These are phyloP conservation scores for Aurelia coerulea DNA, from an alignment of 30 jellyfish, hydroid and myxozoan genomes.

Conservation along the genomic window DNA sequence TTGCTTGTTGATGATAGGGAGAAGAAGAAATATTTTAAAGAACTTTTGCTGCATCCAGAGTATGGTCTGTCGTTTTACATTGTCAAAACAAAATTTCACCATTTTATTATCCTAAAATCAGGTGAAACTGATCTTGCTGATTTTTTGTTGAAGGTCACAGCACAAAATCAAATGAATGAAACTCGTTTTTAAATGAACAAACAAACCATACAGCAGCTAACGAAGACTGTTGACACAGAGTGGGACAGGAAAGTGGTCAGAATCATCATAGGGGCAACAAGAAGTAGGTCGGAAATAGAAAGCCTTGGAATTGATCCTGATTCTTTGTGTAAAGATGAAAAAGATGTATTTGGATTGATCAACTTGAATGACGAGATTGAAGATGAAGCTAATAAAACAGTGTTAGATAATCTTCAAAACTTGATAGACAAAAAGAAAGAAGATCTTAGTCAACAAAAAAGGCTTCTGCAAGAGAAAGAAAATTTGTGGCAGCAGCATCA, in stretches of 20 bases:
- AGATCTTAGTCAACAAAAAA: background rate
- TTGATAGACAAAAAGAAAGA: background rate
- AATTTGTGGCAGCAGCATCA: background rate
- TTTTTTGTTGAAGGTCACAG: slow-evolving; percentile 11
- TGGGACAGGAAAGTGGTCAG: slow-evolving; percentile 13
- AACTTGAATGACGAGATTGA: background rate
- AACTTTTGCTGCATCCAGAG: slow-evolving; percentile 36
- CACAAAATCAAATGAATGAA: background rate
- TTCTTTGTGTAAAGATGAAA: background rate
- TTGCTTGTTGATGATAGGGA: no score
- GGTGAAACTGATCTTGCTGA: slow-evolving; percentile 9
- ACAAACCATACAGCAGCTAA: background rate
- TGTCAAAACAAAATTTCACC: slow-evolving; percentile 6
- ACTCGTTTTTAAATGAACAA: background rate
- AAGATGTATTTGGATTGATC: background rate
- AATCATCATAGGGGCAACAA: background rate
- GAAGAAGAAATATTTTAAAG: no score
- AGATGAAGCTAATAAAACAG: no score
- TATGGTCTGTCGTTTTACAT: slow-evolving; percentile 28
- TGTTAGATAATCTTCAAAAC: no score
- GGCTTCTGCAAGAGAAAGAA: background rate
- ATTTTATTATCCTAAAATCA: slow-evolving; percentile 15
- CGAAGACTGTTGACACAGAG: slow-evolving; percentile 29
- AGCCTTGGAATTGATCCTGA: background rate
- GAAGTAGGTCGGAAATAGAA: background rate